A percentile compares a stretch with the other conserved stretches of the same genome.
Evolutionary conservation across 2,888 invertebrate species (phyloP).

Genomic region (Drosophila suboccidentalis): DNA sequence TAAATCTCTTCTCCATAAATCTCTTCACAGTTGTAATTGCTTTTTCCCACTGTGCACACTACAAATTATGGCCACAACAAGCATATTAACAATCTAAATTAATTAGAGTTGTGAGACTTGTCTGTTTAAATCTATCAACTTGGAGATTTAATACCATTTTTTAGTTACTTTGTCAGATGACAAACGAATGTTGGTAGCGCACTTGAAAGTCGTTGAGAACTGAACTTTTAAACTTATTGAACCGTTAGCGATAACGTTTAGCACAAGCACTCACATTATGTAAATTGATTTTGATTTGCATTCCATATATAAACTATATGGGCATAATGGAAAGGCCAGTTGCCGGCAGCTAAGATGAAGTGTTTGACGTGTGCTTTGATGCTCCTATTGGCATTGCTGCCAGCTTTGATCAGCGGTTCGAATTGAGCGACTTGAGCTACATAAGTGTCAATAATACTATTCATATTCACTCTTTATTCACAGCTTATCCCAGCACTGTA

Average conservation of each 20-base stretch:
- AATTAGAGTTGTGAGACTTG: not conserved
- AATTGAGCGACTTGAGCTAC: conserved; percentile 7
- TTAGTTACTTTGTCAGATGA: not conserved
- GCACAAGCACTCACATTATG: conserved; percentile 45
- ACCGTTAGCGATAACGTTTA: conserved; percentile 47
- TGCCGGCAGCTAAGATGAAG: conserved; percentile 57
- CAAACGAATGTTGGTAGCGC: conserved; percentile 20
- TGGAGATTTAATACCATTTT: not conserved
- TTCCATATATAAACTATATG: conserved; percentile 53
- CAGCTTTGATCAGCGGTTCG: conserved; percentile 62
- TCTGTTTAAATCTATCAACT: not conserved
- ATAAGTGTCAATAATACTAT: conserved; percentile 33
- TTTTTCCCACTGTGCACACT: conserved; percentile 10
- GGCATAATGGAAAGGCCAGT: conserved; percentile 6
- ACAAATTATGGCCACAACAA: not conserved
- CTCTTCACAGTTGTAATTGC: conserved; percentile 3
- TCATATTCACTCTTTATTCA: conserved; percentile 19
- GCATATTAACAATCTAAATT: not conserved
- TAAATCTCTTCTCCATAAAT: conserved; percentile 10
- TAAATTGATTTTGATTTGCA: conserved; percentile 55
- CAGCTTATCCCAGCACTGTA: conserved; percentile 65
- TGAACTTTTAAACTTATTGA: conserved; percentile 25
- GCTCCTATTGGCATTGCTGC: conserved; percentile 51
- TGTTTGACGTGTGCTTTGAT: conserved; percentile 62
- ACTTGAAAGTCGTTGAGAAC: conserved; percentile 10